Percentiles rank a stretch among this genome's conserved stretches.
phyloP scores from a whole-genome alignment of 2,113 vertebrate genomes.

The Podocnemis expansa region DNA sequence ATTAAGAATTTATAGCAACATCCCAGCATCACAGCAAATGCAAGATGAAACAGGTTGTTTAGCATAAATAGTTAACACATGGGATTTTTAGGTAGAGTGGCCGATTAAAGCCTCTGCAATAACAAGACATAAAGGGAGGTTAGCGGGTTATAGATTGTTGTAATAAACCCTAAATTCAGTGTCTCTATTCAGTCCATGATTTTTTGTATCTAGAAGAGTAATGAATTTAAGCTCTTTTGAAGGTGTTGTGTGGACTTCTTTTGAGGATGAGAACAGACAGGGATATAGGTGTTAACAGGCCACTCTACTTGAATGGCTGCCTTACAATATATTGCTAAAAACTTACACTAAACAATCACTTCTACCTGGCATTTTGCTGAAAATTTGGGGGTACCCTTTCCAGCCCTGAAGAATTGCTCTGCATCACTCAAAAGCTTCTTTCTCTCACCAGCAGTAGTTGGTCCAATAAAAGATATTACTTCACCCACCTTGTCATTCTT shows the following conservation, averaged over 20 bases:
- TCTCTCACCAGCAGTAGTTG: background rate
- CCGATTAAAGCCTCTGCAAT: background rate
- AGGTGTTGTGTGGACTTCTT: background rate
- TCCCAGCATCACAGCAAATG: background rate
- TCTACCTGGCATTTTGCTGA: background rate
- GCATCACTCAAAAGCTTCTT: background rate
- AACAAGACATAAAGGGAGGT: background rate
- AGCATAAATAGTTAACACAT: background rate
- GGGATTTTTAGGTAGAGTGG: background rate
- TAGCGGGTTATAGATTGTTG: background rate
- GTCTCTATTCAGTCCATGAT: background rate
- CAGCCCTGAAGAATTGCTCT: background rate
- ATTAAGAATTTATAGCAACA: background rate
- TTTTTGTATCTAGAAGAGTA: background rate
- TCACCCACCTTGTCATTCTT: background rate
- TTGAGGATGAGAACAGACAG: background rate
- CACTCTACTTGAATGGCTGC: background rate
- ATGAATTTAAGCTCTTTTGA: background rate
- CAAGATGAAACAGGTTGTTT: background rate
- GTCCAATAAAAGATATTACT: background rate
- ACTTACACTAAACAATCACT: background rate
- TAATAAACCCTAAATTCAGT: background rate
- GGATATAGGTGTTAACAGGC: background rate
- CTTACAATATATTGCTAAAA: background rate
- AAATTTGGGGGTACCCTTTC: background rate